Evolutionary conservation across 2,113 vertebrate species (phyloP).

Genomic region (Sceloporus undulatus): DNA sequence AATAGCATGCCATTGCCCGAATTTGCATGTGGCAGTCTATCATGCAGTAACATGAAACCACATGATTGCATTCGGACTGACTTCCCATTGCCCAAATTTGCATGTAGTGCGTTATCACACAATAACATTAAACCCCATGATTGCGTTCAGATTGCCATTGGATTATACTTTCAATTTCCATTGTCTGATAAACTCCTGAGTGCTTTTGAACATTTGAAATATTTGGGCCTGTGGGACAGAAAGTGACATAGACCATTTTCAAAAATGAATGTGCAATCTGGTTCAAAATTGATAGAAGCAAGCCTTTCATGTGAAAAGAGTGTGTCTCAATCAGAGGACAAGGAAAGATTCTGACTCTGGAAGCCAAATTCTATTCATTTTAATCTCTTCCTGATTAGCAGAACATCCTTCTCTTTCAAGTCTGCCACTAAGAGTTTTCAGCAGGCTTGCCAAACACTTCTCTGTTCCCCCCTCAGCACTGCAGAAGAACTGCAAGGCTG

Average conservation of each 20-base stretch:
- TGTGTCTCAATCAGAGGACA: not conserved
- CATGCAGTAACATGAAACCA: too few species aligned
- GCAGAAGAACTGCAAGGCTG: constrained; percentile 19
- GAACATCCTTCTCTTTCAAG: constrained; percentile 18
- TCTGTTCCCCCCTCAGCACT: not conserved
- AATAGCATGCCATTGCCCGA: too few species aligned
- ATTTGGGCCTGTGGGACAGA: too few species aligned
- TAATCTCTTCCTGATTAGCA: not conserved
- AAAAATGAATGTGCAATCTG: not conserved
- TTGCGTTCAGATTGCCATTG: too few species aligned
- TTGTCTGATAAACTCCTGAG: too few species aligned
- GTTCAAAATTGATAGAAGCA: not conserved
- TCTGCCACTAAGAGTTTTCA: not conserved
- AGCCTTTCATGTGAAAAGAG: not conserved
- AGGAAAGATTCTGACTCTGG: not conserved
- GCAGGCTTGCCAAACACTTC: not conserved
- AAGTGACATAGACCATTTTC: not conserved
- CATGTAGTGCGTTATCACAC: too few species aligned
- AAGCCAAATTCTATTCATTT: not conserved
- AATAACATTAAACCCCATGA: too few species aligned
- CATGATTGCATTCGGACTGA: too few species aligned
- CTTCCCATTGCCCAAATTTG: too few species aligned
- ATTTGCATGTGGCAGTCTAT: too few species aligned
- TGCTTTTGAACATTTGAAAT: not conserved
- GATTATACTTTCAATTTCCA: too few species aligned